These are phyloP conservation scores for Pseudococcus longispinus DNA, from an alignment of 2,888 invertebrate genomes.

Conservation along the genomic window DNA sequence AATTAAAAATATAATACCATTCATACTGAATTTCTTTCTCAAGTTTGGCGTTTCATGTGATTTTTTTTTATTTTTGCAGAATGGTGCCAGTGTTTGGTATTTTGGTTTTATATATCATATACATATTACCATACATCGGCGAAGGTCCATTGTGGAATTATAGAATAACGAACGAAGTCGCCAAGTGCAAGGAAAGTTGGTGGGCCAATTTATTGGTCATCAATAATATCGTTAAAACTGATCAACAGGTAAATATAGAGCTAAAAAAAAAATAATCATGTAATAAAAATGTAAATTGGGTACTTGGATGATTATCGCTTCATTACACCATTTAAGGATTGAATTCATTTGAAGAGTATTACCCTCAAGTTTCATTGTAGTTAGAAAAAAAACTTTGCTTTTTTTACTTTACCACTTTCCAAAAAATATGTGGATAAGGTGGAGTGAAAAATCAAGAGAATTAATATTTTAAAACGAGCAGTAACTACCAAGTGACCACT, in stretches of 20 bases:
- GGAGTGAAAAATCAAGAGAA: too few species aligned
- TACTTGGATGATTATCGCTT: neutral
- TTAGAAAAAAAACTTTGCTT: too few species aligned
- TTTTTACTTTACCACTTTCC: too few species aligned
- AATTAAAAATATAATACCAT: too few species aligned
- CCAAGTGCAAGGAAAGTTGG: constrained; percentile 60
- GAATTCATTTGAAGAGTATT: neutral
- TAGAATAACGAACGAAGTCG: constrained; percentile 57
- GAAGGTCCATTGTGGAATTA: constrained; percentile 59
- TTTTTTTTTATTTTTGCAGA: constrained; percentile 26
- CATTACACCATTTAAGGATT: neutral
- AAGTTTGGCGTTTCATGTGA: too few species aligned
- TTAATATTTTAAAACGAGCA: too few species aligned
- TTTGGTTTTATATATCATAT: constrained; percentile 27
- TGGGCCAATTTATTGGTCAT: constrained; percentile 59
- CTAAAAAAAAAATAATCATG: neutral
- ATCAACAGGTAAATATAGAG: constrained; percentile 58
- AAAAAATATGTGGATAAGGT: too few species aligned
- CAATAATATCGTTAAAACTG: constrained; percentile 59
- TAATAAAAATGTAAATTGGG: neutral
- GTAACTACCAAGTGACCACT: too few species aligned
- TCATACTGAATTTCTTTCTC: too few species aligned
- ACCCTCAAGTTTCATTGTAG: neutral
- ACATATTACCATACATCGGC: constrained; percentile 56
- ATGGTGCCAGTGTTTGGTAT: constrained; percentile 56